phyloP scores from a whole-genome alignment of 2,113 vertebrate species.

The Coturnix japonica region DNA sequence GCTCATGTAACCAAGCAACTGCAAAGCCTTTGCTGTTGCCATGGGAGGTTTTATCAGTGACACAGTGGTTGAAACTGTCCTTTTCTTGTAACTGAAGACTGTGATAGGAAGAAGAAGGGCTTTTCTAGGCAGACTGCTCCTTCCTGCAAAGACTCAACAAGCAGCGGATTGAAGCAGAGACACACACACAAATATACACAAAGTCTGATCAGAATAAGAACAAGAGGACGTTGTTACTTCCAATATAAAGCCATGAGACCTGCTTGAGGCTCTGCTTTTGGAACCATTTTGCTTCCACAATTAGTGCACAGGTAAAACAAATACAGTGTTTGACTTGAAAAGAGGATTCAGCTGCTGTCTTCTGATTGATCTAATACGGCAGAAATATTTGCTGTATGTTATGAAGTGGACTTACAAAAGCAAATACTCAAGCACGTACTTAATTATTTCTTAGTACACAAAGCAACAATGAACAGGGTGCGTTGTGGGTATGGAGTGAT shows the following conservation, averaged over 20 bases:
- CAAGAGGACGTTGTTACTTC: not conserved
- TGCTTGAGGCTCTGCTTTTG: not conserved
- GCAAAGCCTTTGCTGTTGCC: constrained; percentile 80
- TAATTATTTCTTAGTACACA: not conserved
- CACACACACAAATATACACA: rapidly evolving
- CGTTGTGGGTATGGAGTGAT: not conserved
- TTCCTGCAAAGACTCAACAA: not conserved
- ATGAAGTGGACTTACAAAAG: not conserved
- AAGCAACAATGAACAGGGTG: not conserved
- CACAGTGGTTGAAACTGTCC: constrained; percentile 72
- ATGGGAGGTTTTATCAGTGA: constrained; percentile 81
- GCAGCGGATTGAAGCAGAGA: not conserved
- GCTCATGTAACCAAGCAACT: constrained; percentile 79
- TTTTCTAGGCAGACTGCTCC: constrained; percentile 29
- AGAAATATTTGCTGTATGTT: not conserved
- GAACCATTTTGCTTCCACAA: not conserved
- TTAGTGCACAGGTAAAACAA: not conserved
- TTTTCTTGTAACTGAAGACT: constrained; percentile 57
- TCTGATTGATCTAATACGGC: not conserved
- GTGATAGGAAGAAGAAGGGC: constrained; percentile 53
- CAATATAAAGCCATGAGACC: not conserved
- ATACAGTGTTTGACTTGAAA: not conserved
- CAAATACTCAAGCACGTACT: not conserved
- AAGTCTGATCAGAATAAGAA: not conserved
- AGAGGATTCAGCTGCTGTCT: not conserved